These are phyloP conservation scores for Flabesymbios commensalis DNA, from an alignment of 2,888 invertebrate genomes.

Conservation along the genomic window DNA sequence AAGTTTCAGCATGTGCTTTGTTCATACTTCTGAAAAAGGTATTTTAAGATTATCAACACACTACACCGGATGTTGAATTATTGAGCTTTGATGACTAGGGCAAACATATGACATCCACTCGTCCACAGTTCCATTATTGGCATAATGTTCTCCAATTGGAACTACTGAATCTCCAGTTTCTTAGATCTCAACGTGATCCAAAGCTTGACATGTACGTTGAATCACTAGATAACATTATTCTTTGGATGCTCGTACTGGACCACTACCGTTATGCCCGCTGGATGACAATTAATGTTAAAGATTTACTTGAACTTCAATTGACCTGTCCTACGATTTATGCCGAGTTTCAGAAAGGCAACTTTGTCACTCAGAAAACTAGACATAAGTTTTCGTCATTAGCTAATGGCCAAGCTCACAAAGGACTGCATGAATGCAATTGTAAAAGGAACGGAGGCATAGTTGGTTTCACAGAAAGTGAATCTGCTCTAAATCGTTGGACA, in stretches of 20 bases:
- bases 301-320: neutral
- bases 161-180: neutral
- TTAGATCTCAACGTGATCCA: neutral
- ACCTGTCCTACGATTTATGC: neutral
- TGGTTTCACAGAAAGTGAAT: constrained; percentile 4
- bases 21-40: neutral
- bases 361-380: neutral
- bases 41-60: neutral
- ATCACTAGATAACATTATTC: neutral
- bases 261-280: constrained; percentile 2
- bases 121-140: neutral
- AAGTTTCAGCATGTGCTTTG: constrained; percentile 1
- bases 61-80: no score
- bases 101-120: neutral
- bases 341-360: neutral
- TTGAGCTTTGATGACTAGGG: constrained; percentile 1
- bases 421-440: no score
- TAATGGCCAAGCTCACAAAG: constrained; percentile 8
- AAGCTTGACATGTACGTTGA: neutral
- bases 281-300: neutral
- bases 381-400: constrained; percentile 5
- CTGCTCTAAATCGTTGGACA: neutral
- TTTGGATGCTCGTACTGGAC: neutral
- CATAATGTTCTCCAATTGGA: neutral
- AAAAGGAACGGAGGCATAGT: constrained; percentile 2